Evolutionary conservation across 2,888 invertebrate genomes (phyloP).

Genomic region (Punctoribates punctum): DNA sequence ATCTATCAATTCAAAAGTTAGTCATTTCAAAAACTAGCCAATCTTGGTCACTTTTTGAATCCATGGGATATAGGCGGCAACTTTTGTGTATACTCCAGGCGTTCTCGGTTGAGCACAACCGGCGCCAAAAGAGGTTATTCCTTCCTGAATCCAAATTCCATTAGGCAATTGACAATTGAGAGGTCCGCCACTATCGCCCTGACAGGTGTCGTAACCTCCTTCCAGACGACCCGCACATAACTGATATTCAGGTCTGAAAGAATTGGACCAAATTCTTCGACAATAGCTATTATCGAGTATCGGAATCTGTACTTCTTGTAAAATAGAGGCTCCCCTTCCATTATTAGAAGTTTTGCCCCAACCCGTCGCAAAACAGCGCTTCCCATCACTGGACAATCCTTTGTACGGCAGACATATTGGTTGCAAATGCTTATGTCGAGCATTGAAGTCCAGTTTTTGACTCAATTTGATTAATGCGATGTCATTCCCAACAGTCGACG

Average conservation of each 20-base stretch:
- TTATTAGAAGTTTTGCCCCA: not conserved
- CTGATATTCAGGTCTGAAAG: not conserved
- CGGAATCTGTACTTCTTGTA: not conserved
- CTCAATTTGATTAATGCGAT: slow-evolving; percentile 7
- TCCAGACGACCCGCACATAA: not conserved
- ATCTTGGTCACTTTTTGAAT: not conserved
- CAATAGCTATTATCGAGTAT: not conserved
- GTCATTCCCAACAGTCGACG: not conserved
- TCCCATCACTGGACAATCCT: not conserved
- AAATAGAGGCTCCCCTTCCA: not conserved
- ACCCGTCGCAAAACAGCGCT: not conserved
- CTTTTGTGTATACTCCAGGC: not conserved
- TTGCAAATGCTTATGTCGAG: not conserved
- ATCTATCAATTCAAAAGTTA: too few species aligned
- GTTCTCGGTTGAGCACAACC: not conserved
- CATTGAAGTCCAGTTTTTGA: not conserved
- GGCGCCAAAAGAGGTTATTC: not conserved
- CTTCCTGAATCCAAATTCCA: not conserved
- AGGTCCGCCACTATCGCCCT: slow-evolving; percentile 13
- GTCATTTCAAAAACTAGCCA: too few species aligned
- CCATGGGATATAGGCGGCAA: not conserved
- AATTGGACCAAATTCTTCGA: not conserved
- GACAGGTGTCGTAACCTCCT: not conserved
- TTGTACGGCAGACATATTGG: not conserved
- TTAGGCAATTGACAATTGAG: not conserved